Base-by-base conservation (phyloP, 2,888 invertebrate species). In the Gastracanthus pulcherrimus region DNA sequence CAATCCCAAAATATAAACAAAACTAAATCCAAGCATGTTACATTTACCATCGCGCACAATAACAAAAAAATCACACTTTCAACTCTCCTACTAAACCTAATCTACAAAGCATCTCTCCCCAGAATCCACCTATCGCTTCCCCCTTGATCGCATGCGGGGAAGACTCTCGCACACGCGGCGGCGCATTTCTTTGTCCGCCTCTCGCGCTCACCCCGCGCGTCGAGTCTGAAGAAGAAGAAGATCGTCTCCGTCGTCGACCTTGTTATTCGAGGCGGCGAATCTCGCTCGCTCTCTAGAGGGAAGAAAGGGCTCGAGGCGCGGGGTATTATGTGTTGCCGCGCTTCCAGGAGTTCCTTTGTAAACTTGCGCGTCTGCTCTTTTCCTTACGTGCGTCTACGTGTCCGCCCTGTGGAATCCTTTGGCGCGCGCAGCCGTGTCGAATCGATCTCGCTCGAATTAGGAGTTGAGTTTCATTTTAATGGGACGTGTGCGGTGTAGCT, bases 201-300 rank as follows among this genome's bases (percentile, higher is more conserved):
- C 6, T 31, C 29, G 23, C 31, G 38, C 11, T 38, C 7, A 51
- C 19, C 36, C 6, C 62, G 71, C 55, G 34, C 26, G 19, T 60
- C 34, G 60, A 29, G 34, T 29, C 60, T 29, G 62, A 19, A 34
- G 62, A 9, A 23, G 19, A 62, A 34, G 34, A 34, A 31, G 34
- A 62, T 36, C 60, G 58, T 62, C n/a, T n/a, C n/a, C 41, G 31
- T n/a, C 48, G 72, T 69, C 82, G 81, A 80, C 81, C 83, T 83
- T 81, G 83, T 83, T 74, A 83, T 83, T 81, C 81, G 83, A 83
- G 45, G 81, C 62, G 64, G 66, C 76, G 74, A 74, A 74, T 78
- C 80, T 55, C 58, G n/a, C n/a, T n/a, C n/a, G n/a, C n/a, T n/a
- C n/a, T n/a, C 55, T 66, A 76, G 77, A 81, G 82, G 81, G 82